These are phyloP conservation scores for Bos indicus DNA, from an alignment of 2,113 vertebrate genomes.

Conservation along the genomic window DNA sequence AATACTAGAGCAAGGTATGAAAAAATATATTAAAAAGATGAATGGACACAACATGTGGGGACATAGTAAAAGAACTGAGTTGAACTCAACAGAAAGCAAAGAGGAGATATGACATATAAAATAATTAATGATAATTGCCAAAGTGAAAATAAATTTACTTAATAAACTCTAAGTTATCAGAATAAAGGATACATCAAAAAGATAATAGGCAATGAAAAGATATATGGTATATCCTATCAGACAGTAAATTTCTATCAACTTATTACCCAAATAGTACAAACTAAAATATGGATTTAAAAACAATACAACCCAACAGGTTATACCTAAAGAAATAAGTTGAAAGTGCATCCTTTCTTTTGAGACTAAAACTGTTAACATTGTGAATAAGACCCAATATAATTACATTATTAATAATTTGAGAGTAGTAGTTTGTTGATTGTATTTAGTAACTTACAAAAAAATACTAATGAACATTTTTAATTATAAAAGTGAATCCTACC, in stretches of 20 bases:
- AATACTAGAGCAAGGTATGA: not conserved
- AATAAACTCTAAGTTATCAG: not conserved
- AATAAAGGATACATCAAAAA: not conserved
- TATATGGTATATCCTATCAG: not conserved
- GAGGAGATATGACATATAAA: not conserved
- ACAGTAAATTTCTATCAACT: not conserved
- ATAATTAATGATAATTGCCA: not conserved
- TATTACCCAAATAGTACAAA: conserved; percentile 20
- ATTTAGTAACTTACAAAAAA: not conserved
- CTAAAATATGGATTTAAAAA: conserved; percentile 28
- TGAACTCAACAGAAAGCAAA: not conserved
- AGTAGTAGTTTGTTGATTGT: not conserved
- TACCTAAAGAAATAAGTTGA: not conserved
- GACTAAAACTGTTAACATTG: not conserved
- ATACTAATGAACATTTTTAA: not conserved
- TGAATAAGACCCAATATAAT: not conserved
- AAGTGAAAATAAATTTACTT: not conserved
- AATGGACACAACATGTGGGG: not conserved
- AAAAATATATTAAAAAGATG: conserved; percentile 29
- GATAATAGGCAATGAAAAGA: not conserved
- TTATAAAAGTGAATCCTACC: not conserved
- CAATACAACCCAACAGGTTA: not conserved
- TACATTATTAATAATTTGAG: not conserved
- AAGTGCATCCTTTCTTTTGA: not conserved
- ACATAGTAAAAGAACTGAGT: not conserved